Base-by-base conservation (phyloP, 1,140 invertebrate genomes). In the Aleiodes sp. region DNA sequence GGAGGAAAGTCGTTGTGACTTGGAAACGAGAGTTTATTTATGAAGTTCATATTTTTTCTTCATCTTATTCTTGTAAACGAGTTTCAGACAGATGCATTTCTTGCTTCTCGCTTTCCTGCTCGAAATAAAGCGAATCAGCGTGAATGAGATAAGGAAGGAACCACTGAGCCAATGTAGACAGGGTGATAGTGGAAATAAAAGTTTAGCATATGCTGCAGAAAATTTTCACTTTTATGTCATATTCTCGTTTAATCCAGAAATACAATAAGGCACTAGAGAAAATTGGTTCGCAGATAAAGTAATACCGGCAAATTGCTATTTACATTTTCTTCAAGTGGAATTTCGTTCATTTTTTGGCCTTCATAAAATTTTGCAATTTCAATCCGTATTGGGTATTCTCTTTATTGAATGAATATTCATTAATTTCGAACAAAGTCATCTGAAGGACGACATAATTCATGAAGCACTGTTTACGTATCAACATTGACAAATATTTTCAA, bases 31-130 rank as follows among this genome's bases (percentile, higher is more conserved):
- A 16, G n/a, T 43, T 16, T 52, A 16, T 52, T 52, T 52, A 52
- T 52, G 16, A 52, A 52, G 46, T 24, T n/a, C n/a, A n/a, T n/a
- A n/a, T n/a, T n/a, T n/a, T n/a, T n/a, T n/a, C n/a, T n/a, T n/a
- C n/a, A n/a, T n/a, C 46, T 26, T 19, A 16, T 52, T 52, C n/a
- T 52, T 24, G 26, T 52, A 52, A 52, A 52, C 46, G 26, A 52
- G 19, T 52, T 52, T 52, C 21, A n/a, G n/a, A n/a, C 46, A 52
- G 46, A 21, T 52, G 46, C 26, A 16, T 52, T 52, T 52, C 46
- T 52, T 52, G 21, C 16, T 4, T 24, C 26, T 16, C 21, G 46
- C 2, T 21, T 19, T 21, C 26, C 21, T 4, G 19, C n/a, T n/a
- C n/a, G n/a, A n/a, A n/a, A n/a, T n/a, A n/a, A 9, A 52, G 46